Evolutionary conservation across 2,888 invertebrate species (phyloP).

Genomic region (Nomada goodeniana): DNA sequence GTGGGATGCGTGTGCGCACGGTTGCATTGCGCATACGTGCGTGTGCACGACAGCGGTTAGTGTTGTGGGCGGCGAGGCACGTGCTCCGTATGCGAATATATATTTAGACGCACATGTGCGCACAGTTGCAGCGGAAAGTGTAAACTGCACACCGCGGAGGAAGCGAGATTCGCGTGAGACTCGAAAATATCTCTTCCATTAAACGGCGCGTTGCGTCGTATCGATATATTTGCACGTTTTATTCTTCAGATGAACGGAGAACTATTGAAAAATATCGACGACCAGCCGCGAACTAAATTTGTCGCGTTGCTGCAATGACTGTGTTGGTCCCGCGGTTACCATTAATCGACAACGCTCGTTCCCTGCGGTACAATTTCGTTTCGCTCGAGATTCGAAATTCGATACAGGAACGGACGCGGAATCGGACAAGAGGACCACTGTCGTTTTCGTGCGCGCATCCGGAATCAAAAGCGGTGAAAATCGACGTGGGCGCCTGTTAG

Average conservation of each 20-base stretch:
- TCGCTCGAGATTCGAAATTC: too few relatives aligned
- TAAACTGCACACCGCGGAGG: neutral
- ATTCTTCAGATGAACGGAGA: too few relatives aligned
- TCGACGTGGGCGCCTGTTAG: constrained; percentile 51
- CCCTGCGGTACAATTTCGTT: too few relatives aligned
- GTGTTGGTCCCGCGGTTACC: too few relatives aligned
- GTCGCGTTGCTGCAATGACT: neutral
- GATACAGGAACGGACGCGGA: neutral
- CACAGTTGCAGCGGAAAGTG: constrained; percentile 37
- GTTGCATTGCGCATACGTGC: neutral
- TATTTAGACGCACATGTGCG: constrained; percentile 58
- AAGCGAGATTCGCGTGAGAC: neutral
- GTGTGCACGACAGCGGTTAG: neutral
- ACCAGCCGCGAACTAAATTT: neutral
- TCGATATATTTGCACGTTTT: neutral
- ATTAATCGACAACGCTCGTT: too few relatives aligned
- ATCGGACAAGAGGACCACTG: neutral
- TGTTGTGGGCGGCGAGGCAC: constrained; percentile 48
- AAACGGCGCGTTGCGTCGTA: neutral
- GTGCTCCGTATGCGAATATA: constrained; percentile 50
- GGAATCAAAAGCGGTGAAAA: constrained; percentile 43
- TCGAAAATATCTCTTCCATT: neutral
- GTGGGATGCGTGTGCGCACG: constrained; percentile 21
- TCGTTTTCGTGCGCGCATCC: constrained; percentile 37
- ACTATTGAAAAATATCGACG: neutral